Base-by-base conservation (phyloP, 1,140 invertebrate genomes). In the Euwallacea fornicatus region DNA sequence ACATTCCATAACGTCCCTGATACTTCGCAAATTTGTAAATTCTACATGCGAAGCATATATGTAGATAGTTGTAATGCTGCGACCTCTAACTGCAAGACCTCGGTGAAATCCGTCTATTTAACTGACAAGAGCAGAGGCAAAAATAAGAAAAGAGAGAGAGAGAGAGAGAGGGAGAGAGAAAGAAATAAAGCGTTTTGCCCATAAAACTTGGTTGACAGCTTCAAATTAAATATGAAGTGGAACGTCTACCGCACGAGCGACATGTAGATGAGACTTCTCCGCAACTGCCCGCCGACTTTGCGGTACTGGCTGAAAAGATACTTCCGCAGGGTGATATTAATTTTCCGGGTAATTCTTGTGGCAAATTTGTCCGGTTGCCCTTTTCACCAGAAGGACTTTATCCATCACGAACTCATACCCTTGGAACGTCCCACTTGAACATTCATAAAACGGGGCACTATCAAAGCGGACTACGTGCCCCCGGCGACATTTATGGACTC, bases 201-300 rank as follows among this genome's bases (percentile, higher is more conserved):
- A 76, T 78, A 78, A 78, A 78, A 78, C 76, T 78, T 74, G 42
- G 71, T 70, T 78, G 76, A 78, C 76, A 76, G 76, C 67, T 73
- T 75, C 63, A 78, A 78, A 78, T 78, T 78, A 78, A 78, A 78
- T 78, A 78, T 78, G 76, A 78, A 78, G 76, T 78, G 74, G 74
- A 76, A 75, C 75, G 76, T 77, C 76, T 72, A 70, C 66, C 72
- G 61, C 64, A 74, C 63, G 64, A 44, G 47, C 61, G 16, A 15
- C 13, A 16, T 10, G 47, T 13, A 13, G 47, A 50, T 50, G 13
- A 50, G 47, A 50, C 10, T 50, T 50, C 47, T 50, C 13, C 10
- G 13, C 47, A 11, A 11, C 47, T 33, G 21, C 21, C 21, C 21
- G 21, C 21, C 21, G 21, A 33, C 21, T 33, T 33, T 33, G 21